These are phyloP conservation scores for Beroe ovata DNA, from an alignment of 37 sponge, comb jelly and placozoan genomes.

Conservation along the genomic window DNA sequence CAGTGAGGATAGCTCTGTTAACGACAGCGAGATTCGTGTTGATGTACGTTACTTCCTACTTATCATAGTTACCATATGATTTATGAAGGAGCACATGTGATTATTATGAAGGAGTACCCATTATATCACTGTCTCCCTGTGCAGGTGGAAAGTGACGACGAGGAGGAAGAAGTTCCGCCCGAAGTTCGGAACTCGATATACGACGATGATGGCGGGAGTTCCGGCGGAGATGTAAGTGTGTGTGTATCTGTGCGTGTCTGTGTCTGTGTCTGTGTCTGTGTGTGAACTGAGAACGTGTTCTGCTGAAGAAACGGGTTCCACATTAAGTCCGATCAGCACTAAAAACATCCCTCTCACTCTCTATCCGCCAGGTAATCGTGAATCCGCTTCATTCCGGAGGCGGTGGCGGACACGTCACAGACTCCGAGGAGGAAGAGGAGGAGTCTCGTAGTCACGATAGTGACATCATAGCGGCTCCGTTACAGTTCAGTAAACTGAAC, in stretches of 20 bases:
- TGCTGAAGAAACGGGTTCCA: too few species aligned
- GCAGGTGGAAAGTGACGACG: conserved; percentile 57
- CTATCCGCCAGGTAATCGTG: conserved; percentile 15
- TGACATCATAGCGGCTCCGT: conserved; percentile 12
- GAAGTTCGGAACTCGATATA: neutral
- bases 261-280: too few species aligned
- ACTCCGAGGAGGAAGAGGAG: neutral
- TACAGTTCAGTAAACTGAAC: conserved; percentile 64
- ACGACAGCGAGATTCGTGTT: conserved; percentile 39
- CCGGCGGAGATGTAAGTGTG: neutral
- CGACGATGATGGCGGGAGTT: conserved; percentile 25
- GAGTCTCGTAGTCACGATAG: neutral
- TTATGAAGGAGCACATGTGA: neutral
- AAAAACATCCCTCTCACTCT: too few species aligned
- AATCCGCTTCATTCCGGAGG: neutral
- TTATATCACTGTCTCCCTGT: neutral
- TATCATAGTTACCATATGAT: neutral
- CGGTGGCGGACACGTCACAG: too few species aligned
- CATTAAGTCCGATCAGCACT: too few species aligned
- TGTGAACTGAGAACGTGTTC: too few species aligned
- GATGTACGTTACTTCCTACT: conserved; percentile 32
- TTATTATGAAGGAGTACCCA: too few species aligned
- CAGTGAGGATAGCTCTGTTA: conserved; percentile 58
- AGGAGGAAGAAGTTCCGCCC: conserved; percentile 22
- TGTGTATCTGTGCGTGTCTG: neutral